Percentiles rank a stretch among this genome's conserved stretches.
These are phyloP conservation scores for Eleutherodactylus coqui DNA, from an alignment of 2,797 vertebrate species.

Conservation along the genomic window DNA sequence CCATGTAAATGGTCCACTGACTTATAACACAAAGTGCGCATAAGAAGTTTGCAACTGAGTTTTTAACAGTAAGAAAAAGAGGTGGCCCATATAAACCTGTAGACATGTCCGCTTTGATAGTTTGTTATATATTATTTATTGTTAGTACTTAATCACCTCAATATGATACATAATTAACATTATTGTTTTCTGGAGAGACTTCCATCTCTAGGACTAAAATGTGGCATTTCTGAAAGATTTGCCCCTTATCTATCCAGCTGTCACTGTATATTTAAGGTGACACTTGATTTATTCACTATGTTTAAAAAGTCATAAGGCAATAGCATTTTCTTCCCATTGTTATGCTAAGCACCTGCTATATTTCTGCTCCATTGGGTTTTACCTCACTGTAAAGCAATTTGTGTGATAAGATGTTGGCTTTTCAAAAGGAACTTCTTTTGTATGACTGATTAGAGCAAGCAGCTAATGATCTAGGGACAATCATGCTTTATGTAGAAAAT, in stretches of 20 bases:
- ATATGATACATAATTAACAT: conserved; percentile 2
- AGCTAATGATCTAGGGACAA: conserved; percentile 24
- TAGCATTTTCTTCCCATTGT: background rate
- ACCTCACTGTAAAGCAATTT: conserved; percentile 20
- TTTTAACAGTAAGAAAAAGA: too few relatives aligned
- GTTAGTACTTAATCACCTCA: background rate
- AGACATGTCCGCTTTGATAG: too few relatives aligned
- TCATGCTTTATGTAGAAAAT: background rate
- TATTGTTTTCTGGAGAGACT: background rate
- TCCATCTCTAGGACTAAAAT: background rate
- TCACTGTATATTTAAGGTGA: conserved; percentile 36
- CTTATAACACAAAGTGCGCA: too few relatives aligned
- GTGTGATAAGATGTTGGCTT: conserved; percentile 30
- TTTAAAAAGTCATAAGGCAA: conserved; percentile 23
- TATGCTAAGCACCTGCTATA: conserved; percentile 27
- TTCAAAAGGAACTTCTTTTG: conserved; percentile 19
- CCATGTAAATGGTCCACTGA: too few relatives aligned
- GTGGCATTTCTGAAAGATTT: background rate
- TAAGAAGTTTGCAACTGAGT: too few relatives aligned
- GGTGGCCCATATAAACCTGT: too few relatives aligned
- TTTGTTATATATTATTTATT: background rate
- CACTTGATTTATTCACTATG: conserved; percentile 27
- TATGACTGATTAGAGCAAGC: background rate
- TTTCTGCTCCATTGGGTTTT: conserved; percentile 34
- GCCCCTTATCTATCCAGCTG: conserved; percentile 11